Evolutionary conservation across 2,888 invertebrate species (phyloP), one percentile per base, ranked within the genome.

Genomic region (Sthenelais limicola): DNA sequence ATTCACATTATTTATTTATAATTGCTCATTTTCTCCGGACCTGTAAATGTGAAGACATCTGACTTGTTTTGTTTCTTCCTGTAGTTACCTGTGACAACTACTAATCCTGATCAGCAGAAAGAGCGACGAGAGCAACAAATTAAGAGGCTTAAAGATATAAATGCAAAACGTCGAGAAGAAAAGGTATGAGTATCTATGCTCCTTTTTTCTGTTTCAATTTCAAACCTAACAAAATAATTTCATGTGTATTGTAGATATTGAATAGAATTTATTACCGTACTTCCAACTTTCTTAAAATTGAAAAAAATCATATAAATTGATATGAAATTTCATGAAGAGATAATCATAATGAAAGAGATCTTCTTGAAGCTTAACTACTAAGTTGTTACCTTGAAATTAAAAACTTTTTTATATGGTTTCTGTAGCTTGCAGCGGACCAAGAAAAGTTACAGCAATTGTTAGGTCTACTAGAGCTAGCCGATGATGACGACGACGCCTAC

Each of bases 101-200:
- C 54, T 15, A 71, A 58, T 21, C 62, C 84, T 1, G 87, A 88
- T 69, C 86, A 86, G 62, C 95, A 94, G 86, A 93, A 93, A 82
- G 96, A 96, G 84, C 91, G 94, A 74, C 92, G 95, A 79, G 92
- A 93, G 72, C 96, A 96, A 86, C 91, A 96, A 85, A 94, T 96
- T 0, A 90, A 92, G 51, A 90, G 96, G 30, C 89, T 97, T 69
- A 91, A 94, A 66, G 96, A 97, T 88, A 94, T 96, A 68, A 96
- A 96, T 86, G 94, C 95, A 0, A 83, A 94, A 67, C 94, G 95
- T 85, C 90, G 96, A 77, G 94, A 94, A 82, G 96, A 96, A 85
- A 92, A 94, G 84, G 91, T 91, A 7, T 35, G 56, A 43, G 18
- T 18, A 15, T 9, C 12, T 15, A 15, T 43, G 9, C 18, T 15